Evolutionary conservation across 37 sponge, comb jelly and placozoan species (phyloP).

Genomic region (Aplysina aerophoba): DNA sequence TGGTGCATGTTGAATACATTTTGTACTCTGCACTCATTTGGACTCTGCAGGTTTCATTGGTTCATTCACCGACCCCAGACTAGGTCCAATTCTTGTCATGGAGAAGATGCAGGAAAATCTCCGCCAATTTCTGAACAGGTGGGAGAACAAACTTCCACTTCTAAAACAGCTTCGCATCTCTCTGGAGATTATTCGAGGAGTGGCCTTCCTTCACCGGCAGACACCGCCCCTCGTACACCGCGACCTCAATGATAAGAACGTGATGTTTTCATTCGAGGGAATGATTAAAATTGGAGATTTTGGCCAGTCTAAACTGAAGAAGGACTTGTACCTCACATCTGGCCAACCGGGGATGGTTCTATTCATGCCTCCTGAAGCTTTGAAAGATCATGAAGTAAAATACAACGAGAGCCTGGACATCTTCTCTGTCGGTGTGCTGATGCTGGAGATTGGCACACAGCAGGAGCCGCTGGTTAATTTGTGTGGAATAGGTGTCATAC

Average conservation of each 20-base stretch:
- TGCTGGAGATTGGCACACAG: conserved; percentile 16
- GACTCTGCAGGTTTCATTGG: too few relatives aligned
- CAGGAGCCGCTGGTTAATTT: not conserved
- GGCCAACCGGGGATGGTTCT: not conserved
- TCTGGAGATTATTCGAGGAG: not conserved
- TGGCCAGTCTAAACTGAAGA: conserved; percentile 19
- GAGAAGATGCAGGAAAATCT: too few relatives aligned
- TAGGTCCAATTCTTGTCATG: too few relatives aligned
- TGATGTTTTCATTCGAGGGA: not conserved
- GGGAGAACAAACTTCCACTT: not conserved
- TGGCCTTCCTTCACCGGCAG: not conserved
- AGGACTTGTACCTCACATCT: not conserved
- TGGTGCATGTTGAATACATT: too few relatives aligned
- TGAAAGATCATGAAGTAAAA: not conserved
- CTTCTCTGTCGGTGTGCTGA: conserved; percentile 2
- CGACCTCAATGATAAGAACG: conserved; percentile 20
- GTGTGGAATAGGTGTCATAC: not conserved
- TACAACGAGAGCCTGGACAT: conserved; percentile 4
- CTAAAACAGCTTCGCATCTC: not conserved
- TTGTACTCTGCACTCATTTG: too few relatives aligned
- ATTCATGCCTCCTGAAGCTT: conserved; percentile 17
- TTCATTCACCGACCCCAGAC: too few relatives aligned
- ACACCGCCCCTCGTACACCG: not conserved
- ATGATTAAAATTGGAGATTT: conserved; percentile 11
- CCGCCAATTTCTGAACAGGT: too few relatives aligned